Conservation (phyloP, 2,113 vertebrate species). For the Saccopteryx bilineata region DNA sequence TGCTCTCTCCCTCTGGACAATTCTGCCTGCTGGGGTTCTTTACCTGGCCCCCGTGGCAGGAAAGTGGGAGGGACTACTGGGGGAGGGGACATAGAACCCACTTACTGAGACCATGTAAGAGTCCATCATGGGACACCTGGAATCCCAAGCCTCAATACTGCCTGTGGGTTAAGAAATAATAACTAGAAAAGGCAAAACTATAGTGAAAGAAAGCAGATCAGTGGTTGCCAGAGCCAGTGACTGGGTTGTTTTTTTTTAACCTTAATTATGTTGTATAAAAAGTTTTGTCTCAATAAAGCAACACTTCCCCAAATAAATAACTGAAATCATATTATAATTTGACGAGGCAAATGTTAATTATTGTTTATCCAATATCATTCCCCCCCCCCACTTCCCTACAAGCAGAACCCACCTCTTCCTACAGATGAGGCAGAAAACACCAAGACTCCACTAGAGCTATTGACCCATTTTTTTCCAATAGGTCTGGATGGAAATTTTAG, state of each 20-base stretch:
- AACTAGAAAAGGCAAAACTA: slow-evolving; percentile 4
- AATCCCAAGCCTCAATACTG: background rate
- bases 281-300: background rate
- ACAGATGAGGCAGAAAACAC: background rate
- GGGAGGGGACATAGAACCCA: background rate
- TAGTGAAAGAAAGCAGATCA: background rate
- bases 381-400: background rate
- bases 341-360: background rate
- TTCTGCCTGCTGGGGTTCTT: background rate
- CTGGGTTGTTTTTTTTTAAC: background rate
- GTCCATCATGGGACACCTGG: background rate
- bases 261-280: background rate
- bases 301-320: background rate
- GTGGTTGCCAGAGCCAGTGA: background rate
- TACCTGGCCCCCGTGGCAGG: background rate
- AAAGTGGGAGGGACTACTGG: background rate
- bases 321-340: background rate
- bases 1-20: background rate
- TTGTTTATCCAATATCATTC: background rate
- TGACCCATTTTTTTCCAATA: background rate
- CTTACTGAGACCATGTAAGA: background rate
- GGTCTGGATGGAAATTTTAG: background rate
- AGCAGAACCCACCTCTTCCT: background rate
- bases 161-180: background rate
- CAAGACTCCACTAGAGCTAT: background rate